Evolutionary conservation across 2,888 invertebrate genomes (phyloP).

Genomic region (Thalpophila matura): DNA sequence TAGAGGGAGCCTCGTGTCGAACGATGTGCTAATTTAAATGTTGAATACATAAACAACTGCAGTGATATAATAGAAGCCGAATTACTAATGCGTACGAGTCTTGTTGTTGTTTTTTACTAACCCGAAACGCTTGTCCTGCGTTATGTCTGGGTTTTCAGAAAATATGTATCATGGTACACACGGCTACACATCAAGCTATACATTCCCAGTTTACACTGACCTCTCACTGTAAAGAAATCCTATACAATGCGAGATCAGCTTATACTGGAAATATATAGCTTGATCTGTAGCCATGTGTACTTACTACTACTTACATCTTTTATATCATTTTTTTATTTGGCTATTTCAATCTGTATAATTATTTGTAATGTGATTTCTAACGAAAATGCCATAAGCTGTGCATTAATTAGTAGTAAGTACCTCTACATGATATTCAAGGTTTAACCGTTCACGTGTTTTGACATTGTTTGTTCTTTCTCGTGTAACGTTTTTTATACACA

Average conservation of each 20-base stretch:
- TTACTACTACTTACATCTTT: too few species aligned
- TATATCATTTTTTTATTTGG: background rate
- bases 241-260: too few species aligned
- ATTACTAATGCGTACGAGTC: slow-evolving; percentile 12
- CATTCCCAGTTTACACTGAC: too few species aligned
- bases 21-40: slow-evolving; percentile 22
- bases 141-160: background rate
- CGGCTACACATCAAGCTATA: too few species aligned
- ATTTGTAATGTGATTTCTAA: background rate
- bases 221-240: too few species aligned
- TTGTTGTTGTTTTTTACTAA: slow-evolving; percentile 11
- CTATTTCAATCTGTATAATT: background rate
- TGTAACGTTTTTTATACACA: background rate
- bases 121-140: background rate
- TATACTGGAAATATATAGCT: too few species aligned
- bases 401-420: too few species aligned
- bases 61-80: slow-evolving; percentile 34
- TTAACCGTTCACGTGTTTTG: slow-evolving; percentile 1
- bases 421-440: slow-evolving; percentile 1
- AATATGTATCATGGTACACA: background rate
- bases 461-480: background rate
- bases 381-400: background rate
- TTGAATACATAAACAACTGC: slow-evolving; percentile 19
- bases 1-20: slow-evolving; percentile 16
- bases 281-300: too few species aligned